A percentile compares a stretch with the other conserved stretches of the same genome.
phyloP scores from a whole-genome alignment of 1,140 invertebrate species.

The Stegodyphus mimosarum region DNA sequence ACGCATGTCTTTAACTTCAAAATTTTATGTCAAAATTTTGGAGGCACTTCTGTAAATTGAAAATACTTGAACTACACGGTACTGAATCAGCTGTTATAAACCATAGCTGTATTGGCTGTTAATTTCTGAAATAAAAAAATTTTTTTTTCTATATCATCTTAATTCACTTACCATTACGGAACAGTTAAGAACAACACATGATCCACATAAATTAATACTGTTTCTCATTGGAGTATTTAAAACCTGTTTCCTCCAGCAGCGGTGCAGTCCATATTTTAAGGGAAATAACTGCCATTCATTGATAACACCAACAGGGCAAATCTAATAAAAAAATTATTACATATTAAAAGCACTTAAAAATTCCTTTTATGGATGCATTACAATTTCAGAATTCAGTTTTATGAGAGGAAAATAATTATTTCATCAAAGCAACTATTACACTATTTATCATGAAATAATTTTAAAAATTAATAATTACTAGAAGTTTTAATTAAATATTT shows the following conservation, averaged over 20 bases:
- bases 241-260: constrained; percentile 27
- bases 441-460: too few relatives aligned
- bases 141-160: not conserved
- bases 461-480: too few relatives aligned
- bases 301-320: constrained; percentile 20
- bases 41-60: too few relatives aligned
- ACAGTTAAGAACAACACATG: not conserved
- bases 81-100: too few relatives aligned
- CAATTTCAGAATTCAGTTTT: not conserved
- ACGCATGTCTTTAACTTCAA: too few relatives aligned
- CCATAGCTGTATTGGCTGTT: too few relatives aligned
- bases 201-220: constrained; percentile 23
- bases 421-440: too few relatives aligned
- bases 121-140: too few relatives aligned
- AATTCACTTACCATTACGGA: not conserved
- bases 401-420: too few relatives aligned
- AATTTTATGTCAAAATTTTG: too few relatives aligned
- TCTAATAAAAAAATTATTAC: constrained; percentile 2
- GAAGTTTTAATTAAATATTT: too few relatives aligned
- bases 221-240: constrained; percentile 20
- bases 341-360: not conserved
- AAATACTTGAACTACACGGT: too few relatives aligned
- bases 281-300: constrained; percentile 41
- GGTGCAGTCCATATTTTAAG: not conserved
- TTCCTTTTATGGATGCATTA: not conserved